phyloP scores from a whole-genome alignment of 2,797 vertebrate species.

The Pantherophis alleghaniensis region DNA sequence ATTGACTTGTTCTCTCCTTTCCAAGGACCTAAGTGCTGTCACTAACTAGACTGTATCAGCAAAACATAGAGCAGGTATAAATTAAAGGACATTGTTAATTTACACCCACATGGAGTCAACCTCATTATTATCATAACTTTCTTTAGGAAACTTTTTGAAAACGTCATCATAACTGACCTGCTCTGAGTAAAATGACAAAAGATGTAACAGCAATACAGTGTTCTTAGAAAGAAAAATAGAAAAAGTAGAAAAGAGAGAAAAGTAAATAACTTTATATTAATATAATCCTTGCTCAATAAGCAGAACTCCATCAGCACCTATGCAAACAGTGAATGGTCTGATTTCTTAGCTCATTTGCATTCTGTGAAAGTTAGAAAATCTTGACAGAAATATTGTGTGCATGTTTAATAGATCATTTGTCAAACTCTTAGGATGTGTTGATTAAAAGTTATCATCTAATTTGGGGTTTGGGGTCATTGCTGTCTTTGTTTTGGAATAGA shows the following conservation, averaged over 20 bases:
- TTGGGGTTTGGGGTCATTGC: not conserved
- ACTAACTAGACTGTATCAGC: conserved; percentile 44
- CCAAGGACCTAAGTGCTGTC: conserved; percentile 28
- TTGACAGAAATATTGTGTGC: not conserved
- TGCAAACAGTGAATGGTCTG: not conserved
- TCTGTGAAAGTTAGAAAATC: not conserved
- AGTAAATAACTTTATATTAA: conserved; percentile 5
- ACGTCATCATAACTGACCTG: not conserved
- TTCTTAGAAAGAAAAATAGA: not conserved
- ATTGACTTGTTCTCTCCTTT: conserved; percentile 56
- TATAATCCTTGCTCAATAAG: not conserved
- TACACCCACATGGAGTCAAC: not conserved
- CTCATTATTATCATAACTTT: not conserved
- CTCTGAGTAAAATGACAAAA: not conserved
- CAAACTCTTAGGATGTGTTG: not conserved
- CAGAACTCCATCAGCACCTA: not conserved
- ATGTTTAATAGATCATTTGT: not conserved
- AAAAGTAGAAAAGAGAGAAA: not conserved
- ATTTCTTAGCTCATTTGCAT: not conserved
- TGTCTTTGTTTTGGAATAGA: not conserved
- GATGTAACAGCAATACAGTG: conserved; percentile 14
- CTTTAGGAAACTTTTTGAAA: not conserved
- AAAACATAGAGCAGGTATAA: conserved; percentile 14
- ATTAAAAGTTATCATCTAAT: not conserved
- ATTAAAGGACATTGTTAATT: not conserved